Base-by-base conservation (phyloP, 1,140 invertebrate species). In the Trichonephila inaurata region DNA sequence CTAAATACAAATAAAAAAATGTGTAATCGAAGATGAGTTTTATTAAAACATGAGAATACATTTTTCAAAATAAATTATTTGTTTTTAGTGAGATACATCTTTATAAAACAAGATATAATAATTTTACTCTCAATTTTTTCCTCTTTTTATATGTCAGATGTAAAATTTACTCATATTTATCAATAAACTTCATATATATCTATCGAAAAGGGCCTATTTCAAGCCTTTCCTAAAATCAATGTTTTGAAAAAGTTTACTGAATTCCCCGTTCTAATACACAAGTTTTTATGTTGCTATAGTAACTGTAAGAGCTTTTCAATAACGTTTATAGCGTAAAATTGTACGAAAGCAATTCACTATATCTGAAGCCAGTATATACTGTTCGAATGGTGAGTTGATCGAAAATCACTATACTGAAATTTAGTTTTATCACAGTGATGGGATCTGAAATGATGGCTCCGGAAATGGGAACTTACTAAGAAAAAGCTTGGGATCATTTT, bases 281-380 rank as follows among this genome's bases (percentile, higher is more conserved):
- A 69, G 66, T 69, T 69, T 69, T 69, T 69, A 24, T 14, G 66
- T 69, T 69, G 66, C 66, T 69, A 69, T 69, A 69, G 66, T 69
- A 69, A 69, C 66, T 24, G 66, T 69, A 69, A 69, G 66, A 69
- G 66, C n/a, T 69, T 69, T 69, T 69, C 66, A 69, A 69, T 69
- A 69, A 69, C 66, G 66, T 69, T 69, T 69, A 69, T 24, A 69
- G 66, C 66, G 66, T 69, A n/a, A 69, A 51, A 51, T 51, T 51
- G 51, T 51, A 51, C 51, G 51, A 51, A 69, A 69, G 66, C 66
- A 69, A 69, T 69, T 69, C 66, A 28, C 21, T 28, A 24, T 51
- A 51, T 51, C 24, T 69, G 66, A 24, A 69, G 66, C n/a, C 24
- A 69, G 66, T 28, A 69, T 66, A 40, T 69, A 24, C 66, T 69